Evolutionary conservation across 2,113 vertebrate genomes (phyloP).

Genomic region (Halcyon senegalensis): DNA sequence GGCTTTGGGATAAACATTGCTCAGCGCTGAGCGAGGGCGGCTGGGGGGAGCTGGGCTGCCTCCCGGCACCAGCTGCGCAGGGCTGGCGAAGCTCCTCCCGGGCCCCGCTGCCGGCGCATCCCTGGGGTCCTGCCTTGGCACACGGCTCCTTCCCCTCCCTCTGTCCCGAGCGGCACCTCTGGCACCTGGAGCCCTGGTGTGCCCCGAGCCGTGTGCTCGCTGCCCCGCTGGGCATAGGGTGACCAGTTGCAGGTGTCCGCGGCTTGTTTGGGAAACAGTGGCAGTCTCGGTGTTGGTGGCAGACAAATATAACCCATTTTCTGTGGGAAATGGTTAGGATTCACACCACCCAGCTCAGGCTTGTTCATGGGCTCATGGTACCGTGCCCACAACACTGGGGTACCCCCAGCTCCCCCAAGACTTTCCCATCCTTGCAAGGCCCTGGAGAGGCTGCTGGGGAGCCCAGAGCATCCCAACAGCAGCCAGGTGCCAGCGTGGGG

Average conservation of each 20-base stretch:
- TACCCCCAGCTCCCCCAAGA: not conserved
- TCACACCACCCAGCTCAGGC: not conserved
- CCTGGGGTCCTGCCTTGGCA: not conserved
- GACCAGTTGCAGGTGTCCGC: not conserved
- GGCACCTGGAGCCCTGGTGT: not conserved
- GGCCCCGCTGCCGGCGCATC: not conserved
- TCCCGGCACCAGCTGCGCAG: not conserved
- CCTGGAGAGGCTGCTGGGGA: not conserved
- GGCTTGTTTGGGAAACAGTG: accelerated
- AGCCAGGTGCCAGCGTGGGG: accelerated
- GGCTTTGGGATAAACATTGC: not conserved
- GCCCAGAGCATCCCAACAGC: not conserved
- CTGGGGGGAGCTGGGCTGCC: not conserved
- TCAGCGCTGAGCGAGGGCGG: not conserved
- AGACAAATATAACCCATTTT: not conserved
- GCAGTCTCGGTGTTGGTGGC: no score
- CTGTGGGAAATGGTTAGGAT: not conserved
- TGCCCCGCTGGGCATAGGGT: not conserved
- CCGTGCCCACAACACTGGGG: not conserved
- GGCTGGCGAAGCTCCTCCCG: not conserved
- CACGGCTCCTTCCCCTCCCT: not conserved
- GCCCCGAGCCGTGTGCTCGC: accelerated
- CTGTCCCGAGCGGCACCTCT: accelerated
- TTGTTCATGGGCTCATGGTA: not conserved
- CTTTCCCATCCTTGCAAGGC: accelerated